phyloP scores from a whole-genome alignment of 2,888 invertebrate genomes.

The Balanococcus diminutus region DNA sequence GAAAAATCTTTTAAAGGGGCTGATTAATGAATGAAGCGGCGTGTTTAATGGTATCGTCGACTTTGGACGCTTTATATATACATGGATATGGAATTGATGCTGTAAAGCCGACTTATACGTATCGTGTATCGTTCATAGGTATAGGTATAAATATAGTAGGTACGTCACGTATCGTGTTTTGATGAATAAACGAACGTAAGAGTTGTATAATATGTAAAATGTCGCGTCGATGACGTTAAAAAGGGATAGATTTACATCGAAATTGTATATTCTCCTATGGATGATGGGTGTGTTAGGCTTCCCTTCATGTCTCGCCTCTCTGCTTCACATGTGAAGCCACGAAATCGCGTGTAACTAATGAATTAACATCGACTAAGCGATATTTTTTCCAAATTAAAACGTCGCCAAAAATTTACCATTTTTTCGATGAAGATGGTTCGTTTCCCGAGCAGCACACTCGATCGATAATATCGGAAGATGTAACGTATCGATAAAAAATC shows the following conservation, averaged over 20 bases:
- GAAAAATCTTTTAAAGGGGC: slow-evolving; percentile 31
- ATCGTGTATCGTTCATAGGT: neutral
- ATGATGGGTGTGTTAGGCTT: neutral
- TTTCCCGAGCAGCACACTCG: too few relatives aligned
- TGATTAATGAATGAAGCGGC: slow-evolving; percentile 32
- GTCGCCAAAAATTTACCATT: neutral
- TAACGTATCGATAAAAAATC: too few relatives aligned
- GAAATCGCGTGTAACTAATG: slow-evolving; percentile 37
- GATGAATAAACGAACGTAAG: neutral
- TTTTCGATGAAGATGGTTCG: neutral
- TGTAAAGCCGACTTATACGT: neutral
- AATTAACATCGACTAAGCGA: neutral
- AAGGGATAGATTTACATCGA: slow-evolving; percentile 2
- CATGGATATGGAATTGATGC: neutral
- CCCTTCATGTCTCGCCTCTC: neutral
- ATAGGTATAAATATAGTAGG: neutral
- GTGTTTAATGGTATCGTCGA: neutral
- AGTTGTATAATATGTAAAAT: neutral
- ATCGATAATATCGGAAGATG: too few relatives aligned
- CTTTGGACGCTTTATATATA: neutral
- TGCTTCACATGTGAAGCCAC: neutral
- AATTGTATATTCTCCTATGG: neutral
- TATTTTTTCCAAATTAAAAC: neutral
- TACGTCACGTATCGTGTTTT: neutral
- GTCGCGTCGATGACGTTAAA: neutral